Evolutionary conservation across 2,797 vertebrate species (phyloP).

Genomic region (Esox lucius): DNA sequence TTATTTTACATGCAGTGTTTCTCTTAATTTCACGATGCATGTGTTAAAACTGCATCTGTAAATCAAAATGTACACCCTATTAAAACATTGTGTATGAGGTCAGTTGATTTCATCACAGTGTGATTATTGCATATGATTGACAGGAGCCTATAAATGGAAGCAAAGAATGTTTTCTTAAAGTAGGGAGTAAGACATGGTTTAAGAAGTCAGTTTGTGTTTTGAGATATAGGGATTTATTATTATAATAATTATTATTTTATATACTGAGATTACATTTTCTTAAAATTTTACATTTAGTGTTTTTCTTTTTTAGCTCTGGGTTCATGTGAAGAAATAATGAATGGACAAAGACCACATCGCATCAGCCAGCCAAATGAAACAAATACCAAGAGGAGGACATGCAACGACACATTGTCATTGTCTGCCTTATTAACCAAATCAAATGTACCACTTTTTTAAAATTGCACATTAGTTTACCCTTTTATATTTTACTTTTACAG

Average conservation of each 20-base stretch:
- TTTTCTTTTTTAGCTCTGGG: constrained; percentile 17
- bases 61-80: background rate
- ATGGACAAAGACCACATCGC: background rate
- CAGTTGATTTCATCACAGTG: background rate
- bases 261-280: too few species aligned
- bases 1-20: background rate
- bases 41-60: background rate
- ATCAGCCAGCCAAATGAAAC: background rate
- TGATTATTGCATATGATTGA: background rate
- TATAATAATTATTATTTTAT: background rate
- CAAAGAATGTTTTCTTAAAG: background rate
- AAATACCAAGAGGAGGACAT: background rate
- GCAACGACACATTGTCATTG: background rate
- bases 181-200: background rate
- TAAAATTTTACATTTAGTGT: background rate
- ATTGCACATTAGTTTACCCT: too few species aligned
- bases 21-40: background rate
- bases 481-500: background rate
- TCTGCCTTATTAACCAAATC: constrained; percentile 2
- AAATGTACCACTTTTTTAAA: background rate
- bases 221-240: background rate
- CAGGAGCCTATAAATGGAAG: background rate
- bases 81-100: background rate
- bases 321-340: constrained; percentile 29
- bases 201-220: background rate